phyloP scores from a whole-genome alignment of 2,113 vertebrate species.

The Seriola aureovittata region DNA sequence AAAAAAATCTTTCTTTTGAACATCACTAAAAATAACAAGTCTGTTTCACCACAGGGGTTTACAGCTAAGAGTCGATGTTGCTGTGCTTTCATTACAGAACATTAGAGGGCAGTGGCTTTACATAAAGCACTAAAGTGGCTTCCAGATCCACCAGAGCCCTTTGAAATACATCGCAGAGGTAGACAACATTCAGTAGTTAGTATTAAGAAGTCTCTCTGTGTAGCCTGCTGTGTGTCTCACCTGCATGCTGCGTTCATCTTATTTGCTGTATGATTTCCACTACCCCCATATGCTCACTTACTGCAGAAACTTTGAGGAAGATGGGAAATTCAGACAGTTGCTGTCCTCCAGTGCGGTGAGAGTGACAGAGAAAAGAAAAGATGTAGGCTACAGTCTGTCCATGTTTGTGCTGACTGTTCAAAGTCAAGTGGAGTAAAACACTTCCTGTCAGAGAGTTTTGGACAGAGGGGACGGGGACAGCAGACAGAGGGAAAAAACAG shows the following conservation, averaged over 20 bases:
- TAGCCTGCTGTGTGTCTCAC: constrained; percentile 27
- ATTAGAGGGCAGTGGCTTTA: constrained; percentile 78
- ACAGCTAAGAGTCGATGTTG: constrained; percentile 26
- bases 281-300: constrained; percentile 12
- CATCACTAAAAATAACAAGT: constrained; percentile 67
- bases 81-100: constrained; percentile 59
- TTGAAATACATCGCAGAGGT: constrained; percentile 18
- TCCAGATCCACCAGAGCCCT: constrained; percentile 36
- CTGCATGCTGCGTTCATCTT: constrained; percentile 24
- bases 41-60: constrained; percentile 54
- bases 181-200: constrained; percentile 16
- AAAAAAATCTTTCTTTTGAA: constrained; percentile 38
- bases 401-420: constrained; percentile 30
- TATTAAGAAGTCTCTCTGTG: constrained; percentile 41
- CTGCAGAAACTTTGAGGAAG: constrained; percentile 4
- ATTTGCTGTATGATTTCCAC: constrained; percentile 21
- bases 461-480: constrained; percentile 20
- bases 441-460: constrained; percentile 48
- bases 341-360: not conserved
- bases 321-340: constrained; percentile 2
- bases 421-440: constrained; percentile 51
- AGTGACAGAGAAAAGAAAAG: not conserved
- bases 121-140: constrained; percentile 30
- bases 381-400: constrained; percentile 22
- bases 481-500: constrained; percentile 7